Evolutionary conservation across 2,888 invertebrate genomes (phyloP), one percentile per base, ranked within the genome.

Genomic region (Synergus laeviventris): DNA sequence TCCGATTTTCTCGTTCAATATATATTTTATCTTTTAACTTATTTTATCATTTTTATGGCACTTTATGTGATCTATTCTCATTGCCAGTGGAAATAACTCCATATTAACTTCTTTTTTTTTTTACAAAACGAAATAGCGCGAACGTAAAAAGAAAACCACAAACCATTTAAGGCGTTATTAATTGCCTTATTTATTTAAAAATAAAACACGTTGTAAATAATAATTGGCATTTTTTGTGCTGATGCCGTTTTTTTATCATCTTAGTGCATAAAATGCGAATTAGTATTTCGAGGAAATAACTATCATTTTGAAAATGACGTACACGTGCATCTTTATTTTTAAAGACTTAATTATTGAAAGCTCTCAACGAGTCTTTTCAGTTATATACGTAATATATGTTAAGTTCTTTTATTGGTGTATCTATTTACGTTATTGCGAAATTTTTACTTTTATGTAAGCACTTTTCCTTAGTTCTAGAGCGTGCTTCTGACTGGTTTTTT

Each of bases 301-400:
- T 9, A 24, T 66, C 16, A 66, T 66, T 66, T 66, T 66, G 9
- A 54, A 49, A 66, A 45, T 66, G 66, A 24, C 21, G 31, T 66
- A 2, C 45, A 66, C 66, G 66, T 45, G 42, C 11, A 16, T n/a
- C 7, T 66, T 45, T 45, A 31, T 66, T 66, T 66, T 66, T 66
- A 16, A 14, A 49, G 42, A 45, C 21, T 66, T 45, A 45, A 66
- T 66, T 66, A 66, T 66, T 66, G 24, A 66, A 45, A 42, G 45
- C 21, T 42, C 42, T 49, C n/a, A n/a, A n/a, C n/a, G n/a, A n/a
- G n/a, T n/a, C n/a, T n/a, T n/a, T n/a, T n/a, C n/a, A n/a, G n/a
- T n/a, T n/a, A n/a, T n/a, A n/a, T 24, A 16, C 66, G 24, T 24
- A n/a, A 45, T 42, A 66, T 66, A 16, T 31, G 45, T 42, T 42